Evolutionary conservation across 2,113 vertebrate species (phyloP).

Genomic region (Eolophus roseicapilla): DNA sequence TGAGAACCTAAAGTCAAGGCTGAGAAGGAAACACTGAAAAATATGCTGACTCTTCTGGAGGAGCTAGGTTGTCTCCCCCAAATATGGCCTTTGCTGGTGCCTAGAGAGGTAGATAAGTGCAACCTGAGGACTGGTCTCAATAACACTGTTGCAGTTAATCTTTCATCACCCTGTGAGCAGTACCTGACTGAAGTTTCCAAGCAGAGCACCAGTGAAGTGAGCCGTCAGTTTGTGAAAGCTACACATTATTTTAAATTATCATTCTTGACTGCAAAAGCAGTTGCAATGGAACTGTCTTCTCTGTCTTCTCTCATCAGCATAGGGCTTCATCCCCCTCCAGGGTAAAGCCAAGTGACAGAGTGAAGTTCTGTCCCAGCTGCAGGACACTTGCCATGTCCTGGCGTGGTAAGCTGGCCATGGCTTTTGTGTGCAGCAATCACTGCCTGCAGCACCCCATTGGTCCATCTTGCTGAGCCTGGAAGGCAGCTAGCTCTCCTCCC

Average conservation of each 20-base stretch:
- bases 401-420: accelerated
- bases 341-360: not conserved
- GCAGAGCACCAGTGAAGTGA: not conserved
- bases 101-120: not conserved
- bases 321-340: not conserved
- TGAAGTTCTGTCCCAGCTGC: not conserved
- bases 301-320: not conserved
- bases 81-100: not conserved
- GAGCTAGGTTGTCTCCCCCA: not conserved
- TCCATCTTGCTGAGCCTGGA: not conserved
- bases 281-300: too few relatives aligned
- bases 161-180: not conserved
- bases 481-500: not conserved
- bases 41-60: not conserved
- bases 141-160: not conserved
- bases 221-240: not conserved
- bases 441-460: not conserved
- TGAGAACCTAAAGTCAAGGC: not conserved
- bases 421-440: not conserved
- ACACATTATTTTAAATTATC: not conserved
- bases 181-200: not conserved
- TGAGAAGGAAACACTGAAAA: not conserved
- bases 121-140: not conserved
- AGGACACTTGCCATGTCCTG: not conserved
- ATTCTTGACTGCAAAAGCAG: not conserved